Percentiles rank a stretch among this genome's conserved stretches.
Conservation (phyloP, 1,140 invertebrate genomes). For the Bombus confusus region DNA sequence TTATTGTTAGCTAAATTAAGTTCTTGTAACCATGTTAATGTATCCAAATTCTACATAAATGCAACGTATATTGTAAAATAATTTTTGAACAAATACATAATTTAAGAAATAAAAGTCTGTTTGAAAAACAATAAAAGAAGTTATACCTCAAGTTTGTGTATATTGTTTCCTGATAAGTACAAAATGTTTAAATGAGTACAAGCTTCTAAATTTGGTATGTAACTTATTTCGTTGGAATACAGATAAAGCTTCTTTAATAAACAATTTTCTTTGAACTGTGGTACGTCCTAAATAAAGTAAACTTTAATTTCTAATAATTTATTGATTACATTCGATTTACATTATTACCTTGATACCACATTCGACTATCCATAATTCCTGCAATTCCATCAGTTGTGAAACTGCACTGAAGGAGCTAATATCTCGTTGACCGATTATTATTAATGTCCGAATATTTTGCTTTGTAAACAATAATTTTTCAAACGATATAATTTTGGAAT, state of each 20-base stretch:
- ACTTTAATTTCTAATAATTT: not conserved
- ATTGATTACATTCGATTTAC: not conserved
- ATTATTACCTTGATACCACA: constrained; percentile 59
- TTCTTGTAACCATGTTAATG: constrained; percentile 40
- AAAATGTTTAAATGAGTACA: constrained; percentile 35
- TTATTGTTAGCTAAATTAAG: constrained; percentile 59
- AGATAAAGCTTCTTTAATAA: constrained; percentile 58
- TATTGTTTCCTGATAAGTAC: constrained; percentile 58
- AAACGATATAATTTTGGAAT: constrained; percentile 21
- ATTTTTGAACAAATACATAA: not conserved
- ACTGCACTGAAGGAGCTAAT: constrained; percentile 43
- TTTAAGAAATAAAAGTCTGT: not conserved
- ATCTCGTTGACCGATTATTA: constrained; percentile 60
- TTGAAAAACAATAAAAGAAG: not conserved
- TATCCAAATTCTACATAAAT: constrained; percentile 37
- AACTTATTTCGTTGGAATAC: constrained; percentile 59
- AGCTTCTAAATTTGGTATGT: constrained; percentile 51
- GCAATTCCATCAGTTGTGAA: constrained; percentile 52
- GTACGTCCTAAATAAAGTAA: constrained; percentile 45
- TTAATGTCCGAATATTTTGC: constrained; percentile 54
- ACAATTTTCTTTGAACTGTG: constrained; percentile 34
- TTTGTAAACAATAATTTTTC: constrained; percentile 23
- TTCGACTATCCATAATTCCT: constrained; percentile 67
- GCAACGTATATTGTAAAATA: not conserved
- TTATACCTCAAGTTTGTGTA: constrained; percentile 46